Evolutionary conservation across 2,888 invertebrate genomes (phyloP).

Genomic region (Platycheirus rosarum): DNA sequence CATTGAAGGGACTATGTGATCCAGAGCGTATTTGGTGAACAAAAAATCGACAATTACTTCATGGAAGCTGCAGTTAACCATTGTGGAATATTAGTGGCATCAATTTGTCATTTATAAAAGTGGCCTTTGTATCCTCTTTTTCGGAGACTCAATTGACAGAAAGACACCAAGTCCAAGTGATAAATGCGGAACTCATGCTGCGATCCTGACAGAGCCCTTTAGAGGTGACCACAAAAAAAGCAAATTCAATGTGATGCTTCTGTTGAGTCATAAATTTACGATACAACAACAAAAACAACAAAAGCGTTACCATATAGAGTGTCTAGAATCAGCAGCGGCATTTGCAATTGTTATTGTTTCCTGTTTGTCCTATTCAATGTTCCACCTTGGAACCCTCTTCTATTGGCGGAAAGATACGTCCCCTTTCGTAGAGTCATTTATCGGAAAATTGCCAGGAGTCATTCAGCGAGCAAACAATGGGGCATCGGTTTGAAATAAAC

Average conservation of each 20-base stretch:
- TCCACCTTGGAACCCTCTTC: constrained; percentile 63
- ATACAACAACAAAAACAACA: constrained; percentile 54
- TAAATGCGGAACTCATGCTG: constrained; percentile 71
- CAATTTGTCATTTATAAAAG: constrained; percentile 74
- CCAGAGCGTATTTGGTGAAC: constrained; percentile 18
- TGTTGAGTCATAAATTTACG: constrained; percentile 66
- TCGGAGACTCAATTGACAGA: constrained; percentile 61
- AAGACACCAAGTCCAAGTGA: constrained; percentile 70
- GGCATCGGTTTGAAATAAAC: constrained; percentile 70
- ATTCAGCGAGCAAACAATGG: constrained; percentile 62
- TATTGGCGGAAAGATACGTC: constrained; percentile 54
- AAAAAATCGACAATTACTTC: constrained; percentile 39
- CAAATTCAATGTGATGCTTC: constrained; percentile 69
- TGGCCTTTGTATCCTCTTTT: constrained; percentile 63
- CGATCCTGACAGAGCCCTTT: constrained; percentile 67
- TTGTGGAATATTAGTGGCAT: constrained; percentile 69
- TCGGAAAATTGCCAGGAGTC: constrained; percentile 65
- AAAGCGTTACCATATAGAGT: constrained; percentile 15
- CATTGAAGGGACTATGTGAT: constrained; percentile 29
- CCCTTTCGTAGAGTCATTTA: constrained; percentile 49
- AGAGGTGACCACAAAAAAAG: constrained; percentile 73
- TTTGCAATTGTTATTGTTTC: constrained; percentile 73
- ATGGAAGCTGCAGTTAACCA: constrained; percentile 65
- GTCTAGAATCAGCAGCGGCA: constrained; percentile 41
- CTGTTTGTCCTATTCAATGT: constrained; percentile 66